These are phyloP conservation scores for Malaclemys terrapin DNA, from an alignment of 2,113 vertebrate species.

Conservation along the genomic window DNA sequence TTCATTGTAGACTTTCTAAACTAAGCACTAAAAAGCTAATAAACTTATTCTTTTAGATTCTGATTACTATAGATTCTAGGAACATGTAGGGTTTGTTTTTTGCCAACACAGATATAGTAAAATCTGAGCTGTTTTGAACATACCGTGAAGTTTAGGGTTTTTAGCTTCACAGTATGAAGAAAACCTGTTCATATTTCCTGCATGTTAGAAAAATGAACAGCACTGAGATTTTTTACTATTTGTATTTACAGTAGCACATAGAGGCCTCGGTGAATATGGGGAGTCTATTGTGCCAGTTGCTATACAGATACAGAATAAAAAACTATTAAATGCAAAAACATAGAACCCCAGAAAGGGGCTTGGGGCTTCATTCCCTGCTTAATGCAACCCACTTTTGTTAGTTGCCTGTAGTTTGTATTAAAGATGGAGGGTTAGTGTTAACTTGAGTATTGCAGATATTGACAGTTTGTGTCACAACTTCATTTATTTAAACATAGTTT, in stretches of 20 bases:
- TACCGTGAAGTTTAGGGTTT: background rate
- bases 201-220: background rate
- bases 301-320: background rate
- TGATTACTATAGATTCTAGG: background rate
- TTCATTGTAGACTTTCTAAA: background rate
- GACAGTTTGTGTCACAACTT: background rate
- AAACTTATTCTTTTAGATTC: background rate
- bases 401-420: background rate
- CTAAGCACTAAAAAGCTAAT: background rate
- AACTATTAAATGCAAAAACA: background rate
- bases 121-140: background rate
- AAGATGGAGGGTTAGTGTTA: background rate
- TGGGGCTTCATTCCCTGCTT: background rate
- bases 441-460: background rate
- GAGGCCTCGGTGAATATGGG: background rate
- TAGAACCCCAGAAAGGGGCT: background rate
- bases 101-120: background rate
- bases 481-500: background rate
- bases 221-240: background rate
- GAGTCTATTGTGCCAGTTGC: background rate
- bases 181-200: background rate
- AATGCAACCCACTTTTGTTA: background rate
- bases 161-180: background rate
- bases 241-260: background rate
- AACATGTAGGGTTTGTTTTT: background rate